These are phyloP conservation scores for Thinocorus orbignyianus DNA, from an alignment of 2,113 vertebrate genomes.

Conservation along the genomic window DNA sequence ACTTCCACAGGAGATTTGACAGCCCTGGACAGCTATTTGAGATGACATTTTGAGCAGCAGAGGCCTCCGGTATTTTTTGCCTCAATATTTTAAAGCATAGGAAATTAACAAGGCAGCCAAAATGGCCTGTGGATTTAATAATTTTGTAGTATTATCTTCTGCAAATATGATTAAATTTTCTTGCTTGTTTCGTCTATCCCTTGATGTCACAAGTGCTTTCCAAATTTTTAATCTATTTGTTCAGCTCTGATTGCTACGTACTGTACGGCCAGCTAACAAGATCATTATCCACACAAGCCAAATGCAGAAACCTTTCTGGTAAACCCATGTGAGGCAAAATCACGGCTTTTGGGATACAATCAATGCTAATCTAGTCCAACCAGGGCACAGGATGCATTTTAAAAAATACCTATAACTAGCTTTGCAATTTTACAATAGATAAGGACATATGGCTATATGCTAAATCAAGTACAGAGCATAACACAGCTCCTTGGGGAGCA, in stretches of 20 bases:
- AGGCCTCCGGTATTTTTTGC: not conserved
- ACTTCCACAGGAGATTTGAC: not conserved
- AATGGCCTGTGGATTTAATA: not conserved
- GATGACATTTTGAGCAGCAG: not conserved
- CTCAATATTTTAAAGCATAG: not conserved
- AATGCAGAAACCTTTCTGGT: not conserved
- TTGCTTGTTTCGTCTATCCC: not conserved
- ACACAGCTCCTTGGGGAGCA: not conserved
- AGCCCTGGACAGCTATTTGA: not conserved
- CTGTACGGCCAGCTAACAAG: not conserved
- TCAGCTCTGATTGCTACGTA: not conserved
- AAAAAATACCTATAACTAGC: not conserved
- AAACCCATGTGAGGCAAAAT: not conserved
- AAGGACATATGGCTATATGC: not conserved
- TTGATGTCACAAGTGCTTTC: conserved; percentile 20
- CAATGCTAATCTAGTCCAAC: not conserved
- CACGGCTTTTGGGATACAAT: not conserved
- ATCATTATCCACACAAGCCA: not conserved
- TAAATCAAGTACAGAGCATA: not conserved
- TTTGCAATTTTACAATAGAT: not conserved
- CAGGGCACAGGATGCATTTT: not conserved
- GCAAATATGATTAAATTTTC: not conserved
- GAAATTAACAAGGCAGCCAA: not conserved
- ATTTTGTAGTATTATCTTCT: not conserved
- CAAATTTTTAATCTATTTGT: conserved; percentile 7